phyloP scores from a whole-genome alignment of 2,113 vertebrate genomes.

The Emydocephalus ijimae region DNA sequence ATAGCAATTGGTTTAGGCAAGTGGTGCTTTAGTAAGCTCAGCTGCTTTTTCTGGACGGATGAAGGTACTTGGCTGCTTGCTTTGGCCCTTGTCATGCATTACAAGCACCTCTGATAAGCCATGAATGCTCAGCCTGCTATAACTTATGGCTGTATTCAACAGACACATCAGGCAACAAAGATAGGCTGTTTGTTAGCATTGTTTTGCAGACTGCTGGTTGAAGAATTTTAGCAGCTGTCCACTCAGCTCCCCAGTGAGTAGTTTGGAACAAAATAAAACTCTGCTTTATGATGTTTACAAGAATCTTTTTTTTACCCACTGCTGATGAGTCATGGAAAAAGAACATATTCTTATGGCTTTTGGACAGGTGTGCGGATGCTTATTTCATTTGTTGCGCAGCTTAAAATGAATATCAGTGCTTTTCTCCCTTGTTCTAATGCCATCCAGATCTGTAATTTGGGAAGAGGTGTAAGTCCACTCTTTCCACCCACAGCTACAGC shows the following conservation, averaged over 20 bases:
- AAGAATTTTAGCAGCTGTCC: conserved; percentile 56
- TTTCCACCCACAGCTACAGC: not conserved
- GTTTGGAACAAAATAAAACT: conserved; percentile 61
- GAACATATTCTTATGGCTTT: conserved; percentile 22
- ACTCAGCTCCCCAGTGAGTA: conserved; percentile 48
- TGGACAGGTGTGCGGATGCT: not conserved
- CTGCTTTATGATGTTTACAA: conserved; percentile 58
- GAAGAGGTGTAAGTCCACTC: conserved; percentile 26
- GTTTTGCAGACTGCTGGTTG: conserved; percentile 55
- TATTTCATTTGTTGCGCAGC: conserved; percentile 25
- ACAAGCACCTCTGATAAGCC: conserved; percentile 16
- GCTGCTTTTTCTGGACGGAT: not conserved
- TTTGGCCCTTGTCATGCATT: conserved; percentile 29
- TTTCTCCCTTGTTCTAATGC: conserved; percentile 36
- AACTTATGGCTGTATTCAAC: conserved; percentile 39
- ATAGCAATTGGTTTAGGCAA: conserved; percentile 17
- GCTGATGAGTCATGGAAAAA: conserved; percentile 52
- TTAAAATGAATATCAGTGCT: conserved; percentile 20
- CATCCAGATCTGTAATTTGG: conserved; percentile 27
- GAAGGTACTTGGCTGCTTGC: conserved; percentile 32
- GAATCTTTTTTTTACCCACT: conserved; percentile 40
- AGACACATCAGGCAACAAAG: conserved; percentile 33
- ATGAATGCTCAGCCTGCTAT: conserved; percentile 47
- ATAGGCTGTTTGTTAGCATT: conserved; percentile 52
- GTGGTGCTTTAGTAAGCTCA: conserved; percentile 15